A percentile compares a stretch with the other conserved stretches of the same genome.
Evolutionary conservation across 1,140 invertebrate genomes (phyloP).

Genomic region (Bombus superbus): DNA sequence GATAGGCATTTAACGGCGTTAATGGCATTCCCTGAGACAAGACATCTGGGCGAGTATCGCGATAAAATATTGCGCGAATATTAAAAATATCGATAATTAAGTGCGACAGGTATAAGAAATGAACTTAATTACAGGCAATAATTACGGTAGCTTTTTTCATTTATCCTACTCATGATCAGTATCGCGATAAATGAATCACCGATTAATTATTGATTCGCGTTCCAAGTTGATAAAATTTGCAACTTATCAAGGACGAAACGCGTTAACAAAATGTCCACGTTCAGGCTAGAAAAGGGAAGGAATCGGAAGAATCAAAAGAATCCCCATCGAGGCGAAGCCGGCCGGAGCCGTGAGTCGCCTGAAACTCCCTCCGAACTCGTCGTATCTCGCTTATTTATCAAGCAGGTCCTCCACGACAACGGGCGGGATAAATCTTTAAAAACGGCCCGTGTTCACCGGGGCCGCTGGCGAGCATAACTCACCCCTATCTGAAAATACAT

Average conservation of each 20-base stretch:
- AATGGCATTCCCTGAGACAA: too few species aligned
- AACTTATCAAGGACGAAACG: too few species aligned
- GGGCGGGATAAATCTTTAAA: slow-evolving; percentile 79
- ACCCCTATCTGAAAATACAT: slow-evolving; percentile 81
- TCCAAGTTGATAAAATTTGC: background rate
- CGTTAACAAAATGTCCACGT: background rate
- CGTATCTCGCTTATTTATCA: slow-evolving; percentile 54
- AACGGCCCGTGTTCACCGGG: slow-evolving; percentile 71
- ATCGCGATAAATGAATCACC: too few species aligned
- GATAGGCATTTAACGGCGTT: too few species aligned
- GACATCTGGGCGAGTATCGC: too few species aligned
- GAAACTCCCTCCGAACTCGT: slow-evolving; percentile 26
- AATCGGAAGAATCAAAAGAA: slow-evolving; percentile 23
- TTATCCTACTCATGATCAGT: too few species aligned
- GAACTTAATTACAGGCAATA: too few species aligned
- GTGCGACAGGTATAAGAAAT: too few species aligned
- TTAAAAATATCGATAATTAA: too few species aligned
- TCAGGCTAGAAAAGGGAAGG: background rate
- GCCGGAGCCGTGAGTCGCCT: too few species aligned
- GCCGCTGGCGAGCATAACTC: slow-evolving; percentile 74
- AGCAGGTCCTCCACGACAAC: slow-evolving; percentile 46
- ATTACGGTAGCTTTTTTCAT: too few species aligned
- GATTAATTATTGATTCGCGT: background rate
- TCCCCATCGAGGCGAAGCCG: background rate
- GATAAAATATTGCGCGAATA: too few species aligned